Evolutionary conservation across 1,140 invertebrate genomes (phyloP).

Genomic region (Rhyzopertha dominica): DNA sequence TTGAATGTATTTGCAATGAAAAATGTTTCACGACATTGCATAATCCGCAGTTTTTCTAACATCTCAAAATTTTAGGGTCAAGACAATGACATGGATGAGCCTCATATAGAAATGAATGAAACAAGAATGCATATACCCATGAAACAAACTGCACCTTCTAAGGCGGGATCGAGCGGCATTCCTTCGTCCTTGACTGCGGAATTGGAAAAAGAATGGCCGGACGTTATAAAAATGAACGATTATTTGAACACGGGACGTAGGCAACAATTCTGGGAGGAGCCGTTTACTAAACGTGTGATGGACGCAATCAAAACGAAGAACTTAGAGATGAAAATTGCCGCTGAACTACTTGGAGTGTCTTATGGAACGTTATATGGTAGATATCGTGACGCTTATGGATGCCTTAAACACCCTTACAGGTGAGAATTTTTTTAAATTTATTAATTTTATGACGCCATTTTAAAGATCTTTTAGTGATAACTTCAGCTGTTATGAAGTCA

Average conservation of each 20-base stretch:
- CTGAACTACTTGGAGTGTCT: conserved; percentile 79
- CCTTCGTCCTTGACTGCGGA: conserved; percentile 39
- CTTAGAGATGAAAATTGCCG: conserved; percentile 89
- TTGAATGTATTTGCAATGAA: too few species aligned
- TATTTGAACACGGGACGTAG: conserved; percentile 78
- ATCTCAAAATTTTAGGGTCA: too few species aligned
- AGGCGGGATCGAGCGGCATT: too few species aligned
- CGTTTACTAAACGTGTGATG: conserved; percentile 75
- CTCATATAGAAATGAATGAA: too few species aligned
- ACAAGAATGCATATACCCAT: too few species aligned
- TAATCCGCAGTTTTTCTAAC: too few species aligned
- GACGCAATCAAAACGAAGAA: conserved; percentile 85
- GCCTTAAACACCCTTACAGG: conserved; percentile 76
- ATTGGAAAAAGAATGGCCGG: conserved; percentile 59
- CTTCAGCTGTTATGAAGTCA: too few species aligned
- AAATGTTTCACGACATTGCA: too few species aligned
- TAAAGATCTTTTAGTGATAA: too few species aligned
- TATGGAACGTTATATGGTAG: conserved; percentile 84
- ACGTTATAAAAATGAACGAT: conserved; percentile 83
- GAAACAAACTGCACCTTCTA: too few species aligned
- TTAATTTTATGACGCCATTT: conserved; percentile 19
- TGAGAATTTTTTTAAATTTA: conserved; percentile 40
- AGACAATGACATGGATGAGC: too few species aligned
- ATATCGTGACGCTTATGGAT: conserved; percentile 82
- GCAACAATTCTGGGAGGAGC: conserved; percentile 89